Evolutionary conservation across 2,797 vertebrate species (phyloP), one percentile per base, ranked within the genome.

Genomic region (Karalla daura): DNA sequence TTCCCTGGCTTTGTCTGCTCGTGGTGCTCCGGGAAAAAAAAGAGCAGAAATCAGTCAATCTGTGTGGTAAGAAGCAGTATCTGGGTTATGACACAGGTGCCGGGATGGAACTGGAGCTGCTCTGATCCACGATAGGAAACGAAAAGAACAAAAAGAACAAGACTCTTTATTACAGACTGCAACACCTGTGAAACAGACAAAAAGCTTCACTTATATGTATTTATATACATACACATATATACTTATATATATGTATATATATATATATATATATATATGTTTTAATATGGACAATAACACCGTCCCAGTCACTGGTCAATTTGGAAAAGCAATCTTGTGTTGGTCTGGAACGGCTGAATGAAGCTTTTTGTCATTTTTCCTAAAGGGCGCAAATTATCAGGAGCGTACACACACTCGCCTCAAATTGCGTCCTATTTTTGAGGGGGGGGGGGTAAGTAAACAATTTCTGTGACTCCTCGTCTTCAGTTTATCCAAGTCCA

Each of bases 1-100:
- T n/a, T 75, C 70, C 78, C 60, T 75, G 32, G 2, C 30, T 63
- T 76, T 73, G 72, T 84, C 70, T 71, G 44, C 44, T 56, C 10
- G 7, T 33, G 66, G 1, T 28, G 54, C 33, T 76, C 37, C 15
- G 56, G n/a, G n/a, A n/a, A n/a, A n/a, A n/a, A n/a, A n/a, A n/a
- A n/a, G n/a, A n/a, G n/a, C n/a, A 52, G 54, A 66, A 74, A 74
- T 47, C 14, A 60, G 18, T 4, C 56, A 23, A 20, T 41, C 40
- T 5, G 13, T 46, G 45, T 20, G 4, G n/a, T 32, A 17, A 30
- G 9, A 49, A n/a, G 63, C 27, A 50, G 61, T 49, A 32, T 15
- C 23, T 61, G 20, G 41, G 10, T 17, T 25, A n/a, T 15, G 13
- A 25, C 13, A 15, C 0, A 24, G 44, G 11, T 18, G 35, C 2